Percentiles rank a stretch among this genome's conserved stretches.
Conservation (phyloP, 2,113 vertebrate species). For the Chunga burmeisteri region DNA sequence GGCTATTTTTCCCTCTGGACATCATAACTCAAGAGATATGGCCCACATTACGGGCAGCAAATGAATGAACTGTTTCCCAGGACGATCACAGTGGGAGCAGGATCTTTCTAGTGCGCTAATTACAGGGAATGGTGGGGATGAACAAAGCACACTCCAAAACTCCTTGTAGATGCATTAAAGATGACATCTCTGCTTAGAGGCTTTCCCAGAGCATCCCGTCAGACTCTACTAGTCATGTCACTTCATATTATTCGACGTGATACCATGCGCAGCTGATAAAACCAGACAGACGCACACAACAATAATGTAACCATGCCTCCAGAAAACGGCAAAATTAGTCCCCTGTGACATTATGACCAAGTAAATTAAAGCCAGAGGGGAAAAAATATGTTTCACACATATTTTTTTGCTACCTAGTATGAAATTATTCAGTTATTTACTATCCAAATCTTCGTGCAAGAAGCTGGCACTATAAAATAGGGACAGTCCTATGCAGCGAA, state of each 20-base stretch:
- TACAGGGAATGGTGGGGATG: neutral
- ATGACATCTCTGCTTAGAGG: conserved; percentile 29
- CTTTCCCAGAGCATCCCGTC: conserved; percentile 1
- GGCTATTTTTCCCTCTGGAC: neutral
- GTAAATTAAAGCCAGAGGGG: neutral
- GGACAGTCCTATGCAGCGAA: neutral
- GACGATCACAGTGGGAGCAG: neutral
- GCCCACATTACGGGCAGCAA: neutral
- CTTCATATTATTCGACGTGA: conserved; percentile 8
- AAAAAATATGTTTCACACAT: neutral
- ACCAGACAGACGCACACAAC: conserved; percentile 11
- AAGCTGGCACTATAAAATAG: neutral
- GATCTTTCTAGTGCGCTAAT: neutral
- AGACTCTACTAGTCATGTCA: neutral
- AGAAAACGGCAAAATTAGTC: conserved; percentile 53
- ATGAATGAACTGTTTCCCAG: neutral
- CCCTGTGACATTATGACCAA: conserved; percentile 31
- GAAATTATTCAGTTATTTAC: neutral
- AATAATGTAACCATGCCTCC: neutral
- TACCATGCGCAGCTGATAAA: neutral
- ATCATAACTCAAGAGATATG: neutral
- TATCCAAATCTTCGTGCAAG: neutral
- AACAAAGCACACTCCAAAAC: conserved; percentile 15
- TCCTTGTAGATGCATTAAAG: conserved; percentile 9
- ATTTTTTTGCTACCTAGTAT: neutral